Base-by-base conservation (phyloP, 2,888 invertebrate species). In the Meta bourneti region DNA sequence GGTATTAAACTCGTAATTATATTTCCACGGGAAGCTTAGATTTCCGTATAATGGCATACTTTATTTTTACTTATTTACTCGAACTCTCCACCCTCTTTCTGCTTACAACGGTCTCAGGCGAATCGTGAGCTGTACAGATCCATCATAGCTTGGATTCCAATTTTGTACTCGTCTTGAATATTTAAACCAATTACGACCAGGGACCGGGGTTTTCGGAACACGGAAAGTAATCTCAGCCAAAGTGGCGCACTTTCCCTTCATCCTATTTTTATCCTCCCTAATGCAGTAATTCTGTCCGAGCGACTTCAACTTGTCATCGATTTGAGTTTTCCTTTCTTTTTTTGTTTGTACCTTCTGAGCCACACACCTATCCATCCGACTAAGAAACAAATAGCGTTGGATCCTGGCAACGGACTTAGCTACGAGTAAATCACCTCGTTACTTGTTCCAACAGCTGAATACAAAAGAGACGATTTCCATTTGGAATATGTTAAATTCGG, bases 401-500 rank as follows among this genome's bases (percentile, higher is more conserved):
- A 11, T 11, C 71, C 61, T 82, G 77, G 78, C 77, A 89, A 89
- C 89, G 75, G 78, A 71, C 82, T 82, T 82, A 34, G 77, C 69
- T 69, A 89, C 82, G 77, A 85, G 61, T 82, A 83, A 83, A 89
- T 82, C 75, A 77, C 75, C 89, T 89, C 82, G 82, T 89, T 89
- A 89, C 19, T n/a, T 2, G 52, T 61, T 70, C 34, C 70, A 72
- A n/a, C 77, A 49, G 71, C 51, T 8, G 89, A 81, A 89, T 89
- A 89, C 89, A 82, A 89, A 89, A 82, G 77, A 52, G 77, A 16
- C 69, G 20, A 71, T n/a, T 20, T n/a, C 82, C 72, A 34, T 89
- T 77, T 6, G 52, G 72, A 87, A 87, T 85, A 77, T 69, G 77
- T n/a, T 16, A 5, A 69, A 48, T 8, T 51, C 75, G 16, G 20